Base-by-base conservation (phyloP, 2,797 vertebrate species). In the Nothura maculosa region DNA sequence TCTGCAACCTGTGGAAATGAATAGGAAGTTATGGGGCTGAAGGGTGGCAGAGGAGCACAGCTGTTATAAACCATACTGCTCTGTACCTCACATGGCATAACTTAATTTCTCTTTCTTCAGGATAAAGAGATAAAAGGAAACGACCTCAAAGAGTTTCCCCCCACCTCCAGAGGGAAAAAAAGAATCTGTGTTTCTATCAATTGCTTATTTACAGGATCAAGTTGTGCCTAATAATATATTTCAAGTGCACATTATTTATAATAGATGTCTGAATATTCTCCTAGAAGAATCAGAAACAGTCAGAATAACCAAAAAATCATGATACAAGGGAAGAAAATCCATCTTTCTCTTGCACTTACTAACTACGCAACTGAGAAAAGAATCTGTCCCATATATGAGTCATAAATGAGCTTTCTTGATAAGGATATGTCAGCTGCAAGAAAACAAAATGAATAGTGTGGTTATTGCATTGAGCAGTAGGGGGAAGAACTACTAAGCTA, bases 371-470 rank as follows among this genome's bases (percentile, higher is more conserved):
- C 4, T 80, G 54, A 68, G 34, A 95, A 81, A 80, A 82, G 40
- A 24, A 55, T n/a, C 40, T 50, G 20, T 42, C 13, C n/a, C n/a
- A 72, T 54, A 16, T 6, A 8, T 38, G 9, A 81, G 28, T 54
- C 19, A 74, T 43, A 55, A 30, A 81, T 85, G 30, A 30, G 27
- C 22, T 89, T 94, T 95, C 47, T 78, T 92, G 52, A n/a, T 74
- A 62, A 62, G 68, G 68, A 47, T 75, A 87, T 43, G 32, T 38
- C 54, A 55, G 28, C 57, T 67, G 19, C 43, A 77, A 80, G 64
- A 87, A 55, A 55, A 70, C 67, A 93, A 78, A 85, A 89, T 42
- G 13, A 42, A 32, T 15, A 40, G 43, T 14, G 6, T 17, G 7
- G 19, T 77, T 25, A 42, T 19, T 55, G 62, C 54, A 62, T 21